Base-by-base conservation (phyloP, 2,113 vertebrate genomes). In the Oncorhynchus nerka region DNA sequence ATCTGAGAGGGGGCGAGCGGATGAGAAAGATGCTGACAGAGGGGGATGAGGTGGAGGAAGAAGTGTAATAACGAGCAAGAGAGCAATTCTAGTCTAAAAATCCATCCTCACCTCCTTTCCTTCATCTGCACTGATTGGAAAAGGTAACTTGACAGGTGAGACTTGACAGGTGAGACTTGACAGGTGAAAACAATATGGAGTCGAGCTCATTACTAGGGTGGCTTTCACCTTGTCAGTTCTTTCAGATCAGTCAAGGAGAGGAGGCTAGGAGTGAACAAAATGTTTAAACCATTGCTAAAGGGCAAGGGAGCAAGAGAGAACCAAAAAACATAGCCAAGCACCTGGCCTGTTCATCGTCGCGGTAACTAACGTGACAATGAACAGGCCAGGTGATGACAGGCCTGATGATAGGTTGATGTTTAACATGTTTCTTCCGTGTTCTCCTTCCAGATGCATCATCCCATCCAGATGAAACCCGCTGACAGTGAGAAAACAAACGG, bases 381-480 rank as follows among this genome's bases (percentile, higher is more conserved):
- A 28, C 28, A 28, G 28, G 28, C 28, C 28, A 28, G 28, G 28
- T 48, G 3, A n/a, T 68, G 78, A 59, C 32, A 24, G 16, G 16
- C 13, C 2, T 20, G 32, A 39, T 45, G n/a, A 64, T 32, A 64
- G 45, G 76, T 62, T 7, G 0, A 12, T 30, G 65, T 30, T 26
- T 13, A n/a, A 1, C 57, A 13, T 32, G 30, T 4, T 78, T 72
- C 70, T 32, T 92, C n/a, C 19, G 15, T 45, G 34, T 16, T 11
- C 39, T 45, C 39, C 59, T 62, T 91, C 83, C 76, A 98, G 97
- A 97, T 98, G 97, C 96, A 98, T 97, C 97, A 98, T 95, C 96
- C 97, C 93, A 97, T 98, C 93, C 97, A 98, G 95, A 98, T 98
- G 97, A 98, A 98, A 93, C 97, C 97, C 1, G 97, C 97, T 90